Evolutionary conservation across 2,113 vertebrate species (phyloP), one percentile per base, ranked within the genome.

Genomic region (Phalacrocorax carbo): DNA sequence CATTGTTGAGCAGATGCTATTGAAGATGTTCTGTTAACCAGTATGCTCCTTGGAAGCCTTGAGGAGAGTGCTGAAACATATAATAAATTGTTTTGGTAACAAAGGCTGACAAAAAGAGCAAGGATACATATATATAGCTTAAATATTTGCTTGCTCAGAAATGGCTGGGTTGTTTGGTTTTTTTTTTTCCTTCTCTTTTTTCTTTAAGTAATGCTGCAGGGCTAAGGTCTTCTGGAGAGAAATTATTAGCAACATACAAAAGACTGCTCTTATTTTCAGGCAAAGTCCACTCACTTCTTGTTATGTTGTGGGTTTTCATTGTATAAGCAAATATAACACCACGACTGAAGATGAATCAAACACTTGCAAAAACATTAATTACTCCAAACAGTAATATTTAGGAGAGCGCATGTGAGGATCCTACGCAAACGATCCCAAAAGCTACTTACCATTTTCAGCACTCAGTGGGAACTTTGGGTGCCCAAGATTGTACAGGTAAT

Each of bases 71-170:
- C 40, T 91, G 88, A 88, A 76, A 51, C 34, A 44, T 9, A 32
- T 40, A 90, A 91, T 20, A 90, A 90, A 93, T 78, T 78, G 44
- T 85, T 97, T 91, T 70, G 82, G 54, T 93, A 85, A 82, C 32
- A 80, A 18, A 84, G 36, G 54, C 66, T 97, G 93, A 94, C 79
- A 91, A n/a, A 93, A 95, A 93, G 66, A 95, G 82, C 51, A 93
- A 78, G 58, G 34, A 72, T 55, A 54, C 5, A 34, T 10, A 78
- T 57, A 66, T 57, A 61, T 16, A 40, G 8, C 40, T 79, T 81
- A 94, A 93, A 76, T 86, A 89, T 68, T 36, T 93, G 40, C 30
- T 93, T 79, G 65, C 73, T 94, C 54, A 85, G 48, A 91, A 95
- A 79, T 20, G 14, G 10, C 5, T 82, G 15, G 11, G 22, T 0